Base-by-base conservation (phyloP, 2,797 vertebrate species). In the Lutjanus argentimaculatus region DNA sequence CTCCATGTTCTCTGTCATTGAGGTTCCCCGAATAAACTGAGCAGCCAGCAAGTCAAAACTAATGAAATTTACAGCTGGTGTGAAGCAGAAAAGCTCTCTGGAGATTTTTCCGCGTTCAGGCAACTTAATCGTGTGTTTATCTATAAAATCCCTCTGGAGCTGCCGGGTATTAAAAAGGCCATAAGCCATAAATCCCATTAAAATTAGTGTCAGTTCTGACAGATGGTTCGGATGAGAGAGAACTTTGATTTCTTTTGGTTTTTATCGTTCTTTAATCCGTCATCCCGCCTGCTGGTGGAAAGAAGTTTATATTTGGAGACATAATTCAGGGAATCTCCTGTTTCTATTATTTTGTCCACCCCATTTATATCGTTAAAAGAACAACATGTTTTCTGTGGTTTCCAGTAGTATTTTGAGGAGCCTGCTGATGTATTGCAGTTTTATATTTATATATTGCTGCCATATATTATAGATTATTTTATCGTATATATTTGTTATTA, bases 41-140 rank as follows among this genome's bases (percentile, higher is more conserved):
- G 67, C 65, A 53, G 65, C 15, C 64, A 19, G 30, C 0, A 0
- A 46, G 57, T 55, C 45, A 10, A 0, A 64, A 59, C 79, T 72
- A 78, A 85, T 78, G 67, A 75, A 19, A 58, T 11, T 22, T 70
- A 7, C 45, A 49, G 75, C 51, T 9, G 72, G 14, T 0, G 10
- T 22, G 67, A 25, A 22, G 56, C 69, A 46, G 11, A 46, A 66
- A 48, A 49, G 42, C 48, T 81, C 83, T 67, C n/a, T 3, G 40
- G 70, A 75, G 70, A 10, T 22, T 66, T 19, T 66, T 66, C 16
- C 17, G n/a, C 0, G 4, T 77, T 74, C 0, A 0, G 21, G 49
- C 43, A 67, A 67, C 70, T 81, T 74, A 15, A 75, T 85, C 71
- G 2, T 8, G 43, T 53, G 75, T 85, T 81, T 71, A 58, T 81